Conservation (phyloP, 2,797 vertebrate species). For the Tinamus major region DNA sequence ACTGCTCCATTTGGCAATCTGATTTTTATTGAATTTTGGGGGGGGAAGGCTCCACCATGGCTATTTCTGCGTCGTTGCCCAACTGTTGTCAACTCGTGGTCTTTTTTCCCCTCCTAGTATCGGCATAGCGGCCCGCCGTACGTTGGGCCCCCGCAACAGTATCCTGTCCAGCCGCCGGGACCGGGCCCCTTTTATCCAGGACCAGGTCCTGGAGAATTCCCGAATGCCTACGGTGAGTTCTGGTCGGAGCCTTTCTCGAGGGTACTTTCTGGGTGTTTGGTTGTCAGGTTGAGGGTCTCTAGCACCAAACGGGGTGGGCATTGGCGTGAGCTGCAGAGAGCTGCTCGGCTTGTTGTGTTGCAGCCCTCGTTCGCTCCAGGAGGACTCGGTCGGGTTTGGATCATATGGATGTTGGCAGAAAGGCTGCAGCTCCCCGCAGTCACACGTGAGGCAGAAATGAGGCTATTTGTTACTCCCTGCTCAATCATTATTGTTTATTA, state of each 20-base stretch:
- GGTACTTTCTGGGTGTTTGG: neutral
- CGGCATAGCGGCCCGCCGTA: constrained; percentile 93
- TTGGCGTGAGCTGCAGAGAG: constrained; percentile 23
- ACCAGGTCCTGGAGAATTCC: constrained; percentile 94
- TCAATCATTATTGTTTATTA: neutral
- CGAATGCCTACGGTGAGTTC: constrained; percentile 91
- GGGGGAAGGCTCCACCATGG: neutral
- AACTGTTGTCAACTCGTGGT: neutral
- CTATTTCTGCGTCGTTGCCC: neutral
- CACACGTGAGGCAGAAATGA: neutral
- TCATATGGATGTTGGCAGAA: neutral
- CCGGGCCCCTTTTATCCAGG: constrained; percentile 94
- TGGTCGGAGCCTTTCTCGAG: neutral
- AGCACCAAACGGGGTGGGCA: neutral
- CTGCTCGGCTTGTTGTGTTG: constrained; percentile 3
- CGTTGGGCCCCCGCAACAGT: constrained; percentile 94
- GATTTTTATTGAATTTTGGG: neutral
- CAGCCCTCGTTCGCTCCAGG: neutral
- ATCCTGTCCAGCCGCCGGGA: constrained; percentile 92
- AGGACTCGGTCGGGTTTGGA: neutral
- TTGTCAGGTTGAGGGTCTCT: constrained; percentile 18
- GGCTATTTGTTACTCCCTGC: neutral
- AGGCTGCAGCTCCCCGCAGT: neutral
- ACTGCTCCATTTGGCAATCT: neutral
- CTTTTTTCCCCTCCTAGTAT: constrained; percentile 81